These are phyloP conservation scores for Orchesella cincta DNA, from an alignment of 1,140 invertebrate species.

Conservation along the genomic window DNA sequence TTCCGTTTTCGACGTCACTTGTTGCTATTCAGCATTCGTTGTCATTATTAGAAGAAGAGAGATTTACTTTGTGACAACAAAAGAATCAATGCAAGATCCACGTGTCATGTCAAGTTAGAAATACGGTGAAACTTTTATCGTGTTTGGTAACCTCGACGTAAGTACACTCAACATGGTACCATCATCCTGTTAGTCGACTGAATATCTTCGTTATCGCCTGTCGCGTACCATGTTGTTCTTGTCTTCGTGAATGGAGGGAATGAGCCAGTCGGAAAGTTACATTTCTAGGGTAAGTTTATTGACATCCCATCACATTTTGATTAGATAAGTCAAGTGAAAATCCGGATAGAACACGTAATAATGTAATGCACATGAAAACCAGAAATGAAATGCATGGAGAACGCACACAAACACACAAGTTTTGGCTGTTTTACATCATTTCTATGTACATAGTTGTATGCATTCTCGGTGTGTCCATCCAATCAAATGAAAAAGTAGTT, in stretches of 20 bases:
- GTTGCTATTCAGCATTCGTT: not conserved
- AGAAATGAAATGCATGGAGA: not conserved
- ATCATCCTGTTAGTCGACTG: not conserved
- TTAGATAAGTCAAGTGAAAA: conserved; percentile 5
- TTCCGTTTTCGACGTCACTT: not conserved
- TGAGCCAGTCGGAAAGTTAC: not conserved
- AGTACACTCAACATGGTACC: not conserved
- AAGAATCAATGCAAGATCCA: conserved; percentile 19
- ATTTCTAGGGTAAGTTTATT: not conserved
- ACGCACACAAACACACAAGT: too few relatives aligned
- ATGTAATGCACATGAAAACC: not conserved
- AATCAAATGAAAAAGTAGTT: not conserved
- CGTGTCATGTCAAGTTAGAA: conserved; percentile 14
- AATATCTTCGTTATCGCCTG: not conserved
- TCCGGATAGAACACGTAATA: not conserved
- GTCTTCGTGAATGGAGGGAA: not conserved
- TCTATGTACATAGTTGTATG: too few relatives aligned
- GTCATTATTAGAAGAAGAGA: not conserved
- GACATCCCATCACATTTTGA: not conserved
- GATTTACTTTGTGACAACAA: not conserved
- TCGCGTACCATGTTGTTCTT: conserved; percentile 8
- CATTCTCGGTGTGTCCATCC: not conserved
- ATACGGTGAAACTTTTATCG: not conserved
- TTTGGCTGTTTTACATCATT: too few relatives aligned
- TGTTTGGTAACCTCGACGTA: not conserved